Conservation (phyloP, 2,113 vertebrate species). For the Collichthys lucidus region DNA sequence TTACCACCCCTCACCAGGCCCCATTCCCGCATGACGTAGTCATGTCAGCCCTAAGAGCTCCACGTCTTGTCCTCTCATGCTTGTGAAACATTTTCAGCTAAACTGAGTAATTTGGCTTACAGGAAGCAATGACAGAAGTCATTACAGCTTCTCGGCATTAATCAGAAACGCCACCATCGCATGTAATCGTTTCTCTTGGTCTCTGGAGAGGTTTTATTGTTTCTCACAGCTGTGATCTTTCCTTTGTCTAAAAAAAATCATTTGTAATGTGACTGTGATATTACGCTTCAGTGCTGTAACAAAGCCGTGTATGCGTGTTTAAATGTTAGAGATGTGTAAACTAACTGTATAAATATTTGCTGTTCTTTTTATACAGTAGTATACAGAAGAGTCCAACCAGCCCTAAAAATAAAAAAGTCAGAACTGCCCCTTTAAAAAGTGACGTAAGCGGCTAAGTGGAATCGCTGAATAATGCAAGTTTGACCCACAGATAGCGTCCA, state of each 20-base stretch:
- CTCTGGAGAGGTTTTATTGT: not conserved
- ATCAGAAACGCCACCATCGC: constrained; percentile 29
- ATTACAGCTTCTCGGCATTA: constrained; percentile 23
- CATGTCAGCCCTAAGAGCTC: constrained; percentile 42
- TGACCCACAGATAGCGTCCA: not conserved
- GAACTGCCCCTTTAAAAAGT: not conserved
- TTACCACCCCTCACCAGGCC: constrained; percentile 25
- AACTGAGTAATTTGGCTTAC: constrained; percentile 53
- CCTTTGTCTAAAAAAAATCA: constrained; percentile 1
- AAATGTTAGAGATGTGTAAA: not conserved
- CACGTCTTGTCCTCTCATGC: constrained; percentile 31
- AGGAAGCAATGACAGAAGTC: constrained; percentile 36
- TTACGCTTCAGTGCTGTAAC: not conserved
- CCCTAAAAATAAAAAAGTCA: not conserved
- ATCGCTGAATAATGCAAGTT: constrained; percentile 19
- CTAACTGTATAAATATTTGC: not conserved
- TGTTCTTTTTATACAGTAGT: too few relatives aligned
- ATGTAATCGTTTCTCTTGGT: constrained; percentile 22
- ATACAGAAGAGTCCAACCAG: not conserved
- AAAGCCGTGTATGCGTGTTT: not conserved
- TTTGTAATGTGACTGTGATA: not conserved
- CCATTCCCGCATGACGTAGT: constrained; percentile 62
- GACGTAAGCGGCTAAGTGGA: not conserved
- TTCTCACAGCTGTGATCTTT: not conserved
- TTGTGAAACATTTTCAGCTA: constrained; percentile 56